A percentile compares a stretch with the other conserved stretches of the same genome.
These are phyloP conservation scores for Adelphocoris suturalis DNA, from an alignment of 2,888 invertebrate genomes.

Conservation along the genomic window DNA sequence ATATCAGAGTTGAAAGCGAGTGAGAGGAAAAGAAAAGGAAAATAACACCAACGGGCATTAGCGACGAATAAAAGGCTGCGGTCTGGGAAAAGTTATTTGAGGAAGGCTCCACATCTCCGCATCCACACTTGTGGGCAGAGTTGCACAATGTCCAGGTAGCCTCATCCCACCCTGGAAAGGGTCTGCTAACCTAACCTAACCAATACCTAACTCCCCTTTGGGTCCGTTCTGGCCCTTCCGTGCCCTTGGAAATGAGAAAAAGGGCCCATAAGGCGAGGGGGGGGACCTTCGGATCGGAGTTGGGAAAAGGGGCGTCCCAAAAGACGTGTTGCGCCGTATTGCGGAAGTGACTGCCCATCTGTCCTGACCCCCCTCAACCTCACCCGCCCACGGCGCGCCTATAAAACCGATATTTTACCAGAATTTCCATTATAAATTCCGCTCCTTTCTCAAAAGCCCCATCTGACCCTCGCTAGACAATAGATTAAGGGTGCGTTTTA, in stretches of 20 bases:
- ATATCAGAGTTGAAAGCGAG: conserved; percentile 9
- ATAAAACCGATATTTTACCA: conserved; percentile 52
- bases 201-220: background rate
- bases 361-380: conserved; percentile 39
- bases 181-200: background rate
- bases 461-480: background rate
- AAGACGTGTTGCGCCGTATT: conserved; percentile 55
- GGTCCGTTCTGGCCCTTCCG: background rate
- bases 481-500: conserved; percentile 20
- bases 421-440: conserved; percentile 57
- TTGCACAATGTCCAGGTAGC: conserved; percentile 69
- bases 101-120: conserved; percentile 16
- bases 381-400: conserved; percentile 37
- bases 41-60: conserved; percentile 48
- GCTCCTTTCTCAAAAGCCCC: background rate
- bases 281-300: no score
- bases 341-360: conserved; percentile 67
- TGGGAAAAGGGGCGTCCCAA: background rate
- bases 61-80: conserved; percentile 60
- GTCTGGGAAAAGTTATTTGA: conserved; percentile 66
- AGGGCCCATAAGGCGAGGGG: conserved; percentile 1
- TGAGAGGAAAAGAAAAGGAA: background rate
- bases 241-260: conserved; percentile 21
- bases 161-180: conserved; percentile 30
- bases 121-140: conserved; percentile 64